Evolutionary conservation across 2,113 vertebrate genomes (phyloP).

Genomic region (Grallaria varia): DNA sequence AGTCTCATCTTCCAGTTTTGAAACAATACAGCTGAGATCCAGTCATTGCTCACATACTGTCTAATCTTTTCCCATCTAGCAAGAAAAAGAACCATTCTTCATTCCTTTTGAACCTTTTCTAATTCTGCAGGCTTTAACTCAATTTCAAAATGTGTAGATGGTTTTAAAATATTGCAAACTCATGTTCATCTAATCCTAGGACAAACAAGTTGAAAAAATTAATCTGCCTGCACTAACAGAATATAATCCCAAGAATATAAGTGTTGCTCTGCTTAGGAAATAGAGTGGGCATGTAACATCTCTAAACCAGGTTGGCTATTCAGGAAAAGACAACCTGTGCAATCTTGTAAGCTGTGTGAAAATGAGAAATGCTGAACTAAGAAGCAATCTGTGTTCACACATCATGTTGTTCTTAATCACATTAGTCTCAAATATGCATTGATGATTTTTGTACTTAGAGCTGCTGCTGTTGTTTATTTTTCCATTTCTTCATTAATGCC

Average conservation of each 20-base stretch:
- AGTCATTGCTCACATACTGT: neutral
- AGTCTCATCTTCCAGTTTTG: neutral
- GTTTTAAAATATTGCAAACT: conserved; percentile 28
- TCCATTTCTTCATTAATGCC: conserved; percentile 59
- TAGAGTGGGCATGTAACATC: neutral
- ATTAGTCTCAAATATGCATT: conserved; percentile 44
- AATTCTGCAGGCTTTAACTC: neutral
- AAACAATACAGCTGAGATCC: neutral
- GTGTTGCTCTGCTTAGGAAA: conserved; percentile 23
- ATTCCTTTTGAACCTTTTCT: neutral
- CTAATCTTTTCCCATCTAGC: neutral
- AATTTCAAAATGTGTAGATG: conserved; percentile 4
- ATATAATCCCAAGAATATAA: conserved; percentile 48
- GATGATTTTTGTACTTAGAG: conserved; percentile 34
- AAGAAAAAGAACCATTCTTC: neutral
- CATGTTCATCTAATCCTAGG: conserved; percentile 34
- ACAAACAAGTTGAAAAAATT: conserved; percentile 53
- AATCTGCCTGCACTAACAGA: conserved; percentile 37
- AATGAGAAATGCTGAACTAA: conserved; percentile 35
- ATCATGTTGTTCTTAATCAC: conserved; percentile 28
- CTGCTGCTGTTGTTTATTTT: conserved; percentile 53
- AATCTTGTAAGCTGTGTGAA: neutral
- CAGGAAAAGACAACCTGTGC: neutral
- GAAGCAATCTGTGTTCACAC: conserved; percentile 10
- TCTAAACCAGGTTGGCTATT: neutral